Base-by-base conservation (phyloP, 2,113 vertebrate genomes). In the Crotalus tigris region DNA sequence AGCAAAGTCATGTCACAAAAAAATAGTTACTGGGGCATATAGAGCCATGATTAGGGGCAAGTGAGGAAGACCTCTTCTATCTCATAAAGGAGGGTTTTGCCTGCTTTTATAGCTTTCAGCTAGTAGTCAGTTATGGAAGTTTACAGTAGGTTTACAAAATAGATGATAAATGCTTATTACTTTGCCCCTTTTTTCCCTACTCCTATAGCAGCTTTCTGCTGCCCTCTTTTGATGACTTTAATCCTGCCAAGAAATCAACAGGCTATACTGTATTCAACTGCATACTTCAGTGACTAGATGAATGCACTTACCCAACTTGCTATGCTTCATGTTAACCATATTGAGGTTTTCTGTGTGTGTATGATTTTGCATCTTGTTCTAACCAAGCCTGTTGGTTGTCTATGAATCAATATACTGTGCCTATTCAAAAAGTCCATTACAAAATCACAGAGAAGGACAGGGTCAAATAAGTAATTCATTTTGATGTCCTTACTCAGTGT, bases 141-240 rank as follows among this genome's bases (percentile, higher is more conserved):
- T 53, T 39, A 81, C 7, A 44, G 46, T 75, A 90, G 2, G 7
- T 24, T 90, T 26, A 81, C n/a, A 49, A 23, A 64, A 61, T 51
- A 5, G 13, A 92, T 19, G 44, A 44, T 39, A 88, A 54, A 24
- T 29, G 15, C 51, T n/a, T 23, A 13, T n/a, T 23, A 13, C 49
- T 29, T 61, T 87, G 8, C 24, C 51, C 49, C 59, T 9, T 39
- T 8, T 4, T 15, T 4, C 15, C 26, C 49, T 49, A 53, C 46
- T 46, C 29, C 5, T 49, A 0, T 17, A 61, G 90, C 92, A 0
- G 94, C 95, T 96, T 95, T 95, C 92, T 93, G 95, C 94, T n/a
- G 53, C 96, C 96, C 96, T 93, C 96, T 94, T 92, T 95, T 94
- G 96, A 39, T 94, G 19, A 33, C 26, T 5, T 85, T 24, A 51